Evolutionary conservation across 2,797 vertebrate species (phyloP).

Genomic region (Rhinoraja longicauda): DNA sequence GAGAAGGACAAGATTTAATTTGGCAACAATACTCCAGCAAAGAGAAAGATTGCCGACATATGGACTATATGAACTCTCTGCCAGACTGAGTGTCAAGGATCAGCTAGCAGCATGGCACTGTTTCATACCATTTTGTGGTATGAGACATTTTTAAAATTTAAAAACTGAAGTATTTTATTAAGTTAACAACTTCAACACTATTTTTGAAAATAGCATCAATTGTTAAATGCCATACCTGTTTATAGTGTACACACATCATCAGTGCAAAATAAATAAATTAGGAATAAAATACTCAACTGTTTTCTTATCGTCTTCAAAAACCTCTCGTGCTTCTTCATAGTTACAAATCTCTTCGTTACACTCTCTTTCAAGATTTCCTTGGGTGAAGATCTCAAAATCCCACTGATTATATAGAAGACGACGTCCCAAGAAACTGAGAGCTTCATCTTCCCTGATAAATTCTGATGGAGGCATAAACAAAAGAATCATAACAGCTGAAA

Average conservation of each 20-base stretch:
- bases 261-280: neutral
- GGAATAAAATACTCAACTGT: conserved; percentile 58
- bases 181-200: neutral
- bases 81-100: neutral
- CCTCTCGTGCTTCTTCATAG: conserved; percentile 87
- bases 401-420: conserved; percentile 83
- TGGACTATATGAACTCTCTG: neutral
- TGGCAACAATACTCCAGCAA: neutral
- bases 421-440: conserved; percentile 76
- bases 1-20: neutral
- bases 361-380: conserved; percentile 82
- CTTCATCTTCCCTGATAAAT: conserved; percentile 71
- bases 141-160: neutral
- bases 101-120: neutral
- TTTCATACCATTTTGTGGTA: neutral
- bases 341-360: conserved; percentile 82
- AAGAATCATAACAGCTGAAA: neutral
- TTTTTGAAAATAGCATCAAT: neutral
- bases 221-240: neutral
- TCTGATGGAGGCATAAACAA: conserved; percentile 55
- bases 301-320: conserved; percentile 71
- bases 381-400: conserved; percentile 84
- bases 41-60: neutral
- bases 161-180: neutral
- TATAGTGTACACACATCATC: neutral